These are phyloP conservation scores for Heliconius congener DNA, from an alignment of 1,140 invertebrate genomes.

Conservation along the genomic window DNA sequence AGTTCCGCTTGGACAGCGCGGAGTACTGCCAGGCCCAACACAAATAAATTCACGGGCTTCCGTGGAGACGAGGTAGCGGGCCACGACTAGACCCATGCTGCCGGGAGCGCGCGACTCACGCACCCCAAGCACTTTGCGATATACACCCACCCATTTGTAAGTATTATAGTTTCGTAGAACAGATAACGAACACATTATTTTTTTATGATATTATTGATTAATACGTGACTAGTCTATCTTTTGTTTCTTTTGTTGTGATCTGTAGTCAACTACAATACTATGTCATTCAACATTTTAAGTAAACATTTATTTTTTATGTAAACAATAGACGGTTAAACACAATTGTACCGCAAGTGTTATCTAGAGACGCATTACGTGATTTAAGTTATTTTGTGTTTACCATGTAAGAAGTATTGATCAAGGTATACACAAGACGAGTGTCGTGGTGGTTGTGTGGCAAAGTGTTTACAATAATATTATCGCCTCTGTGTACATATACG, in stretches of 20 bases:
- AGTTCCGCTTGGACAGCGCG: slow-evolving; percentile 97
- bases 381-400: not conserved
- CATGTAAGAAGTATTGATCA: slow-evolving; percentile 47
- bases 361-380: not conserved
- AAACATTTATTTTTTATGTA: not conserved
- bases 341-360: not conserved
- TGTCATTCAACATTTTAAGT: not conserved
- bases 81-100: slow-evolving; percentile 65
- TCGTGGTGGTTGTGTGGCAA: slow-evolving; percentile 50
- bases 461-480: slow-evolving; percentile 61
- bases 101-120: slow-evolving; percentile 61
- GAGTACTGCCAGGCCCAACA: slow-evolving; percentile 98
- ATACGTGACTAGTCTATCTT: not conserved
- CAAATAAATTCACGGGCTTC: slow-evolving; percentile 87
- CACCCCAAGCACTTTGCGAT: slow-evolving; percentile 52
- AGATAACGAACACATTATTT: not conserved
- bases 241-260: not conserved
- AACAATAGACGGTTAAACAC: not conserved
- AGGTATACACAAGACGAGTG: slow-evolving; percentile 51
- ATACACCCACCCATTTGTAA: slow-evolving; percentile 64
- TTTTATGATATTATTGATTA: not conserved
- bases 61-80: slow-evolving; percentile 56
- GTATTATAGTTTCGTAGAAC: not conserved
- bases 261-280: not conserved
- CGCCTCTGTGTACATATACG: slow-evolving; percentile 49